Evolutionary conservation across 2,113 vertebrate species (phyloP).

Genomic region (Heteronetta atricapilla): DNA sequence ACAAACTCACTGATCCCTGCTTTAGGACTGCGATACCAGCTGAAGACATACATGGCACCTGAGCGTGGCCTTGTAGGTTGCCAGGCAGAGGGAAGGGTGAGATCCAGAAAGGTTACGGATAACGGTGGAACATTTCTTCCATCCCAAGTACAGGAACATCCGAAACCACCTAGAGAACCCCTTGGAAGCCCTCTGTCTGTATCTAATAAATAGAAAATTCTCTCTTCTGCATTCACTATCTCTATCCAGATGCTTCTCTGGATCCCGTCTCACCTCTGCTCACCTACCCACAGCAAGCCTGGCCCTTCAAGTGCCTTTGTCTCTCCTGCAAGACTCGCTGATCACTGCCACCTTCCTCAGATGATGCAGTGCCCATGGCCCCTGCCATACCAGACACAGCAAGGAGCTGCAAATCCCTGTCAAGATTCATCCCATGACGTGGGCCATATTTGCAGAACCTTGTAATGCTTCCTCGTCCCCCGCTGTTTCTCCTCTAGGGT

Average conservation of each 20-base stretch:
- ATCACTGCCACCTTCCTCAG: background rate
- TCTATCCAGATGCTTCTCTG: background rate
- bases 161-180: background rate
- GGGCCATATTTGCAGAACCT: background rate
- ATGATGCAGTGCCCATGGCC: background rate
- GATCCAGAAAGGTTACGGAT: background rate
- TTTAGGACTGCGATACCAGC: background rate
- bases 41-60: rapidly evolving
- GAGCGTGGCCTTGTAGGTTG: rapidly evolving
- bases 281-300: background rate
- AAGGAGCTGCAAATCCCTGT: background rate
- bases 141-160: background rate
- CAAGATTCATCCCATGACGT: background rate
- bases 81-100: background rate
- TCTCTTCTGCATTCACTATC: background rate
- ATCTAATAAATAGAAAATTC: background rate
- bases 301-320: background rate
- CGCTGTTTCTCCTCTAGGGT: background rate
- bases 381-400: background rate
- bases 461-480: background rate
- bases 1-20: rapidly evolving
- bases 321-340: background rate
- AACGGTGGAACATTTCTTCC: background rate
- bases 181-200: background rate
- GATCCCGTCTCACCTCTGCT: background rate